Conservation (phyloP, 35 echinoderm and acorn worm genomes). For the Heliocidaris erythrogramma region DNA sequence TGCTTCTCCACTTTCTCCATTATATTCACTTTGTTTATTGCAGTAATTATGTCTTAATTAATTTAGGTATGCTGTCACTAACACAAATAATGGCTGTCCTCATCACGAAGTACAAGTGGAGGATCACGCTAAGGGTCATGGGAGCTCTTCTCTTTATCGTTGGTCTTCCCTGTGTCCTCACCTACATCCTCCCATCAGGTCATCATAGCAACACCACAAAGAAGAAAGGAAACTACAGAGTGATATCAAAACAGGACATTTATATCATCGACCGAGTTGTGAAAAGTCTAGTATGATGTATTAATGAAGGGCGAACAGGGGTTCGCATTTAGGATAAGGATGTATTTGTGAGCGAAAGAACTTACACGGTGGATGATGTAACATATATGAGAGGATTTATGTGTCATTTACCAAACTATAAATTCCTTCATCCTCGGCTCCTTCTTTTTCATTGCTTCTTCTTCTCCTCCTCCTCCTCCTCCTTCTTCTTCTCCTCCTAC, state of each 20-base stretch:
- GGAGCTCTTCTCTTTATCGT: constrained; percentile 16
- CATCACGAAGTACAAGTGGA: neutral
- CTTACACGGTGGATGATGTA: no score
- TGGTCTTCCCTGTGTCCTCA: constrained; percentile 27
- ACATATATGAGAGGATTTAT: no score
- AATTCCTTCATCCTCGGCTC: no score
- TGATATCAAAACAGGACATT: neutral
- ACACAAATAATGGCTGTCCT: neutral
- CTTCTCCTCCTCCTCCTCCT: no score
- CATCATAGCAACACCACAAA: neutral
- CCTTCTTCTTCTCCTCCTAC: no score
- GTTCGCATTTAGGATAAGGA: no score
- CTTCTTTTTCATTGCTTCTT: no score
- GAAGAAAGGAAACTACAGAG: neutral
- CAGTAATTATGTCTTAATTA: neutral
- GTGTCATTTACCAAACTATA: no score
- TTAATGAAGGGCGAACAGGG: no score
- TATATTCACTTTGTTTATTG: neutral
- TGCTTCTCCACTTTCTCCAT: no score
- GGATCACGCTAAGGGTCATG: neutral
- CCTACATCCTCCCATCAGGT: neutral
- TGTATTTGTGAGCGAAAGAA: no score
- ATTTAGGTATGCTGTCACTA: neutral
- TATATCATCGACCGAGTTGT: neutral
- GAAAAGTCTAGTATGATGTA: no score